phyloP scores from a whole-genome alignment of 2,888 invertebrate species.

The Drosophila nr. fundita region DNA sequence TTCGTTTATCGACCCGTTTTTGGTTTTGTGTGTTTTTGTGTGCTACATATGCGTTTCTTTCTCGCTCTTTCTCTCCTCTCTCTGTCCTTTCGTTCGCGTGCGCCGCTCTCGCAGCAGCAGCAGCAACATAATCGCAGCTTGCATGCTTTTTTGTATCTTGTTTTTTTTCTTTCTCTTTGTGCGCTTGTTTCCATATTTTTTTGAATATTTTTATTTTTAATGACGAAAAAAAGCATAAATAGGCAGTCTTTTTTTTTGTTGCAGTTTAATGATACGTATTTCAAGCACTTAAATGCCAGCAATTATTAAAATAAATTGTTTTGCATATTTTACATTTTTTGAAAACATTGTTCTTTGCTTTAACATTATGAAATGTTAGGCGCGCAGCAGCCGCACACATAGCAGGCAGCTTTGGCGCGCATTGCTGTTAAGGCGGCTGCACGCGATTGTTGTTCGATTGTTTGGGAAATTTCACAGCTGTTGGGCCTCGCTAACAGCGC shows the following conservation, averaged over 20 bases:
- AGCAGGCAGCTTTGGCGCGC: constrained; percentile 43
- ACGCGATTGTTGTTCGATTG: constrained; percentile 40
- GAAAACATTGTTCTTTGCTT: neutral
- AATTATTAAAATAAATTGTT: constrained; percentile 6
- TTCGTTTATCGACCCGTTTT: constrained; percentile 78
- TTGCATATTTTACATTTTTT: constrained; percentile 6
- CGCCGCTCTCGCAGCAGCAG: constrained; percentile 37
- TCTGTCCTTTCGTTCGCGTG: constrained; percentile 42
- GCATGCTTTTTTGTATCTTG: constrained; percentile 42
- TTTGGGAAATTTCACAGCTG: constrained; percentile 63
- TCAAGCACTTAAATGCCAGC: neutral
- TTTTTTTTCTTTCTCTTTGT: constrained; percentile 17
- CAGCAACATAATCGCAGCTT: constrained; percentile 53
- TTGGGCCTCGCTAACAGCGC: constrained; percentile 38
- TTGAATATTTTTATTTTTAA: neutral
- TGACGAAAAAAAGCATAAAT: neutral
- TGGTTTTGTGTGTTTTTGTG: constrained; percentile 69
- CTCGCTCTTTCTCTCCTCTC: constrained; percentile 46
- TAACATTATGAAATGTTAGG: constrained; percentile 28
- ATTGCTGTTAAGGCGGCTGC: constrained; percentile 29
- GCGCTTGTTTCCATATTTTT: neutral
- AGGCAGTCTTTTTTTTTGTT: neutral
- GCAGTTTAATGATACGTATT: neutral
- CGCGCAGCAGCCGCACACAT: constrained; percentile 15
- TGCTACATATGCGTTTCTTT: constrained; percentile 69